Conservation (phyloP, 2,797 vertebrate genomes). For the Esox masquinongy region DNA sequence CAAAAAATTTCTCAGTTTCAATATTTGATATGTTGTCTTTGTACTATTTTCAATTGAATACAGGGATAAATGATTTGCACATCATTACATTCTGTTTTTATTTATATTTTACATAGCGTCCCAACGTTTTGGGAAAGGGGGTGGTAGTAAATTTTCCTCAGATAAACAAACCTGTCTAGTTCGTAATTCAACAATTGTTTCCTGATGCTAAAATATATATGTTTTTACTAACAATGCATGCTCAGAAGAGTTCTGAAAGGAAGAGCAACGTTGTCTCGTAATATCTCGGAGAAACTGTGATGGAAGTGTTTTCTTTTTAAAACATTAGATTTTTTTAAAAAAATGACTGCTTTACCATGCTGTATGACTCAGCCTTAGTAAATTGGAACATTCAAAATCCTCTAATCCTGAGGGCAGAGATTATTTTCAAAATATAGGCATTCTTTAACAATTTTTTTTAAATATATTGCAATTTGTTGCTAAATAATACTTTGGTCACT, state of each 20-base stretch:
- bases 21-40: too few relatives aligned
- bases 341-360: conserved; percentile 9
- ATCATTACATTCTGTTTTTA: too few relatives aligned
- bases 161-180: neutral
- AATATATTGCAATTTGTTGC: neutral
- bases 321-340: neutral
- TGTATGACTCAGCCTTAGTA: neutral
- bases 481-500: neutral
- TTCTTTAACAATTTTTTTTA: neutral
- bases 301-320: neutral
- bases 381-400: neutral
- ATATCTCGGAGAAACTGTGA: neutral
- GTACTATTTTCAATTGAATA: too few relatives aligned
- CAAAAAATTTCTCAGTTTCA: too few relatives aligned
- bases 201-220: neutral
- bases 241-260: neutral
- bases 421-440: neutral
- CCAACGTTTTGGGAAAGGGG: too few relatives aligned
- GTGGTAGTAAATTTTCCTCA: neutral
- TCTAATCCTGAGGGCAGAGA: neutral
- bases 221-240: neutral
- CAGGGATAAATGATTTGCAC: too few relatives aligned
- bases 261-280: neutral
- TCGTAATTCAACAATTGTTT: neutral
- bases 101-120: too few relatives aligned